Evolutionary conservation across 2,888 invertebrate genomes (phyloP), one percentile per base, ranked within the genome.

Genomic region (Alcis repandata): DNA sequence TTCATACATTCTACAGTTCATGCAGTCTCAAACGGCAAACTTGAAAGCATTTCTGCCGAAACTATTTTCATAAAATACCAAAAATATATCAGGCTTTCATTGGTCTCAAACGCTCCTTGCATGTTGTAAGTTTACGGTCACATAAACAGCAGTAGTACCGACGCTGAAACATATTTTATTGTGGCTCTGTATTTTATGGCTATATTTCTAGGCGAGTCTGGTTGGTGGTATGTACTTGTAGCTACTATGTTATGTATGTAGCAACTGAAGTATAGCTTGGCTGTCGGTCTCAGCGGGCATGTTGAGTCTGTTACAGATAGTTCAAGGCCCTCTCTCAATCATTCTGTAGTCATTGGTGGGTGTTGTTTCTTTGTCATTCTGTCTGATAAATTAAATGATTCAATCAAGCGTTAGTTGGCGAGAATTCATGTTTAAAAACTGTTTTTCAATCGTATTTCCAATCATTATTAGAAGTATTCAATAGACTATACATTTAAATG

Each of bases 101-200:
- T 52, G 68, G 66, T 68, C 63, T 58, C 45, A 58, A 68, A 68
- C 58, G 72, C 63, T 70, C 59, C 69, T 59, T 67, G 67, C 72
- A 70, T 69, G 70, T 57, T 67, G 56, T 59, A 27, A 54, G 59
- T 73, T 73, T 71, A 73, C 58, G 54, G 59, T 36, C 59, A 33
- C 54, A 71, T 73, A 73, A 73, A 73, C 67, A 71, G 71, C 63
- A 68, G 68, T 68, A 67, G 63, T 54, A 53, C 49, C 43, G 49
- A 53, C 52, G 65, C 58, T 65, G 63, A 57, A 67, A 46, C 52
- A 59, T 67, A 61, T 66, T 72, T 72, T 72, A 72, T 61, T 69
- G 65, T 53, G 45, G 32, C 46, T n/a, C n/a, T 58, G 65, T 59
- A 59, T 62, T 66, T 60, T 68, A 70, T 70, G 53, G 45, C 67